phyloP scores from a whole-genome alignment of 1,140 invertebrate species.

The Rhizoglyphus robini region DNA sequence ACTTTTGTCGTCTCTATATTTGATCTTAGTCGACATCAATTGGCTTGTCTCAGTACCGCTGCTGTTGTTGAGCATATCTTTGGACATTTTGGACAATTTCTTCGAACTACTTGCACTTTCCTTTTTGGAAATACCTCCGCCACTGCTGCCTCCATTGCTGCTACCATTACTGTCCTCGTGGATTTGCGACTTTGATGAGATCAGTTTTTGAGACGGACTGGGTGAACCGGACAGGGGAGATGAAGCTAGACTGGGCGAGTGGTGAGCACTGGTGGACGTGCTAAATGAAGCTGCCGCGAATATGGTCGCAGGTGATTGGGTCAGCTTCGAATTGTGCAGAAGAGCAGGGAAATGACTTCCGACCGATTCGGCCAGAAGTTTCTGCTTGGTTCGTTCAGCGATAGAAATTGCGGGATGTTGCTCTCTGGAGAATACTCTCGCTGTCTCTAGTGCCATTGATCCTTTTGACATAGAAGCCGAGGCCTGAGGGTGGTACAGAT shows the following conservation, averaged over 20 bases:
- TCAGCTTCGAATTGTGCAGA: background rate
- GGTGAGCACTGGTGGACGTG: background rate
- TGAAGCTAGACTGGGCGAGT: background rate
- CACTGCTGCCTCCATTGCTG: background rate
- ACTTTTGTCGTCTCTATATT: conserved; percentile 29
- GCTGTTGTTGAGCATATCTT: conserved; percentile 24
- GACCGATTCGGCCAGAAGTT: background rate
- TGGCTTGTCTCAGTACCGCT: background rate
- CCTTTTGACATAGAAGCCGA: background rate
- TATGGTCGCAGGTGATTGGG: background rate
- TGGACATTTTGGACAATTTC: background rate
- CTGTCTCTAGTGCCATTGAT: background rate
- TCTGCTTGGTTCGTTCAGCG: background rate
- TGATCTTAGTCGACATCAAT: conserved; percentile 40
- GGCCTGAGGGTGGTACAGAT: background rate
- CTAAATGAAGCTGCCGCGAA: background rate
- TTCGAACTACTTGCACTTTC: background rate
- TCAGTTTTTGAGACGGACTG: conserved; percentile 8
- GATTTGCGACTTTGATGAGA: background rate
- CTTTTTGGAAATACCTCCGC: background rate
- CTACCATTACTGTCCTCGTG: conserved; percentile 1
- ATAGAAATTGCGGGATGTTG: background rate
- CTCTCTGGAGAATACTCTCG: background rate
- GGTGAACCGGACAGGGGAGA: background rate
- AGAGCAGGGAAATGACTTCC: background rate